Base-by-base conservation (phyloP, 2,888 invertebrate genomes). In the Agrotis puta region DNA sequence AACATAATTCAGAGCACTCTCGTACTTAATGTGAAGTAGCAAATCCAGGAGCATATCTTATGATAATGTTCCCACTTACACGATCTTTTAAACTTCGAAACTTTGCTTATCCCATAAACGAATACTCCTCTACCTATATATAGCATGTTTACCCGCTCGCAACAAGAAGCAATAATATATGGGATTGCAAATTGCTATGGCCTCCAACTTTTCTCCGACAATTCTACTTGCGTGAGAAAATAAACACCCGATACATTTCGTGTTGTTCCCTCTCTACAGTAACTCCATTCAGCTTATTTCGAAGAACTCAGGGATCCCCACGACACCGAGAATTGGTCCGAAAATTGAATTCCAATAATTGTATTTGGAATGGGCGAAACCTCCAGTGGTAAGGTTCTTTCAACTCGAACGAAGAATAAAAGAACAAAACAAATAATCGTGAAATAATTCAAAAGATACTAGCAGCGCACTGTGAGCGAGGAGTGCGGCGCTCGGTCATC, bases 271-370 rank as follows among this genome's bases (percentile, higher is more conserved):
- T 64, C 27, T 47, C 18, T 50, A 39, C 27, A 71, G 56, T 72
- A 63, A 64, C 70, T 64, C 48, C 14, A 50, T 72, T 54, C 68
- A 58, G 61, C 61, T 71, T 82, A 68, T 68, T 66, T 70, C 61
- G 27, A 53, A 50, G 54, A 70, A 59, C 57, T 57, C 53, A 16
- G 50, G 64, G 57, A 67, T 64, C 64, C 59, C 65, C 51, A 22
- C 47, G 69, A 59, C 50, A 51, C 24, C 56, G 62, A 68, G 58
- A 76, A 74, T 79, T 61, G 72, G 54, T 51, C 54, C 16, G 58
- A 66, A 83, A 83, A 83, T 76, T 82, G 71, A 80, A 82, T 82
- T 85, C 80, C 80, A 65, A 85, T 85, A 85, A 75, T 79, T 75
- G 71, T 66, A 62, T 80, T 75, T 66, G 64, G n/a, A 71, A 65